Evolutionary conservation across 2,888 invertebrate genomes (phyloP), one percentile per base, ranked within the genome.

Genomic region (Mythimna loreyi): DNA sequence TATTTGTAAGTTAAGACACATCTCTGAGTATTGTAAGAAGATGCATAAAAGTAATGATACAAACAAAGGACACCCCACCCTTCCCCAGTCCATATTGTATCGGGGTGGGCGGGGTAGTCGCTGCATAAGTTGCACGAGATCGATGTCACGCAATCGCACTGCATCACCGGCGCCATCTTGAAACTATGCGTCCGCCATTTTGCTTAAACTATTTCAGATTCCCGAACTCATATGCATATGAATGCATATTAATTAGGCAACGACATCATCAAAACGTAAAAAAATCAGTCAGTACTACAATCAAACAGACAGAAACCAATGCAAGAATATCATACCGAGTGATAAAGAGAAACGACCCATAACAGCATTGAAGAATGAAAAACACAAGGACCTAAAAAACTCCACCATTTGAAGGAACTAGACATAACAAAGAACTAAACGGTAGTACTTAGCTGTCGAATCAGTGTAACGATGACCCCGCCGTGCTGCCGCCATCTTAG

Each of bases 141-240:
- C 33, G 9, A 56, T 28, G 36, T n/a, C 23, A 57, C 56, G 36
- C 50, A 67, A 50, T 50, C 75, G 50, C 56, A 7, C n/a, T 57
- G 69, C 47, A 43, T 30, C 33, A 33, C 43, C 23, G 33, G 23
- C 33, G 40, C 53, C 53, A 73, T 65, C 19, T 55, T 64, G 5
- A 13, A n/a, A 19, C 3, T 45, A 40, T 3, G 23, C 2, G 3
- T 3, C 21, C 23, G 43, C 33, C 50, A 56, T 50, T 49, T 55
- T 75, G 74, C 30, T 36, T 53, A 7, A 25, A 25, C 7, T 7
- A 61, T 58, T 11, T 40, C n/a, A 2, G 16, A 23, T 63, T 6
- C 45, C 47, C 9, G 23, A 47, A 52, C 1, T 11, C 16, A 16
- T 33, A 4, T 33, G 5, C 6, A 7, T n/a, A n/a, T n/a, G n/a